phyloP scores from a whole-genome alignment of 2,888 invertebrate species.

The Isoperla grammatica region DNA sequence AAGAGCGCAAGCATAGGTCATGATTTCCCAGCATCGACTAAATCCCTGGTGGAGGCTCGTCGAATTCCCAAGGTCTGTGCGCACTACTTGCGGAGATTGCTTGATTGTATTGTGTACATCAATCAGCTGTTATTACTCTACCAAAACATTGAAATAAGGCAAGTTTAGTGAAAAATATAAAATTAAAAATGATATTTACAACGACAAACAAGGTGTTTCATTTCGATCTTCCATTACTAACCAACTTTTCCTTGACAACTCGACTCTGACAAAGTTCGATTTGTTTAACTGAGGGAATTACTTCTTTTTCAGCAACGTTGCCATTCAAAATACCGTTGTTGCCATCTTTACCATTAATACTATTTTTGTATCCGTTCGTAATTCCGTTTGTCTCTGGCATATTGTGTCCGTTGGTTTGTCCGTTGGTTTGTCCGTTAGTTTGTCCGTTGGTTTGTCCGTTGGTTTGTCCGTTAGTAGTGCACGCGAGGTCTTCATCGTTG shows the following conservation, averaged over 20 bases:
- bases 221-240: neutral
- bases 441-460: neutral
- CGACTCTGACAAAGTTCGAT: neutral
- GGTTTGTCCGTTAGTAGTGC: neutral
- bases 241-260: neutral
- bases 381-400: neutral
- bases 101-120: too few species aligned
- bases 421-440: neutral
- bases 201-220: neutral
- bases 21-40: too few species aligned
- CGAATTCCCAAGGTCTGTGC: too few species aligned
- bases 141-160: too few species aligned
- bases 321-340: neutral
- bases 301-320: neutral
- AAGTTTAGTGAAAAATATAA: too few species aligned
- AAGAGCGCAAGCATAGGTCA: too few species aligned
- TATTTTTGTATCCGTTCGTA: neutral
- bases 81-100: too few species aligned
- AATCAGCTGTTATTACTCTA: too few species aligned
- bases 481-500: slow-evolving; percentile 1
- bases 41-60: too few species aligned
- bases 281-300: neutral
- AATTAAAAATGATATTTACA: too few species aligned
- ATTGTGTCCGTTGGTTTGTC: too few species aligned
- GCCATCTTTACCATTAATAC: neutral